Conservation (phyloP, 2,113 vertebrate species). For the Pangasianodon hypophthalmus region DNA sequence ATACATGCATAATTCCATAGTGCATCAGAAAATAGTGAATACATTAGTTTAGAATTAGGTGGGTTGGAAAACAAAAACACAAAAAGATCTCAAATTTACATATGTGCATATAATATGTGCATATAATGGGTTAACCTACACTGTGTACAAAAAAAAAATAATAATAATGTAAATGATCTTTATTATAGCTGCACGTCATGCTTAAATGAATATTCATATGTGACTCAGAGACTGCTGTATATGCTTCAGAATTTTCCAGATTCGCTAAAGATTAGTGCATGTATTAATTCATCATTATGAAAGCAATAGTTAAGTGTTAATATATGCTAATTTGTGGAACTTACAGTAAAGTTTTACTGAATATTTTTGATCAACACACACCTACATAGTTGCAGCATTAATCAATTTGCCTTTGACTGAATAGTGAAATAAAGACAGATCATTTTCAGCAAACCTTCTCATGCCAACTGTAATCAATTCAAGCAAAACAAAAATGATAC, state of each 20-base stretch:
- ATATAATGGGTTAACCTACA: neutral
- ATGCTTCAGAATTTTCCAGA: neutral
- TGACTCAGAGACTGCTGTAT: neutral
- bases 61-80: too few species aligned
- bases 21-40: too few species aligned
- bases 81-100: neutral
- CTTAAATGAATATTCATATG: neutral
- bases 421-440: neutral
- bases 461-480: conserved; percentile 4
- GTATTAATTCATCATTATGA: neutral
- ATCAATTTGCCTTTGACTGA: neutral
- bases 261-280: neutral
- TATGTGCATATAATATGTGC: neutral
- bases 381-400: neutral
- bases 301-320: neutral
- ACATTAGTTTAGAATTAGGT: too few species aligned
- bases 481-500: conserved; percentile 11
- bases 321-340: neutral
- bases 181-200: neutral
- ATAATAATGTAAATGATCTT: neutral
- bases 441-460: neutral
- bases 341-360: neutral
- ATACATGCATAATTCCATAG: too few species aligned
- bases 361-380: neutral
- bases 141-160: too few species aligned